These are phyloP conservation scores for Girardinichthys multiradiatus DNA, from an alignment of 2,113 vertebrate species.

Conservation along the genomic window DNA sequence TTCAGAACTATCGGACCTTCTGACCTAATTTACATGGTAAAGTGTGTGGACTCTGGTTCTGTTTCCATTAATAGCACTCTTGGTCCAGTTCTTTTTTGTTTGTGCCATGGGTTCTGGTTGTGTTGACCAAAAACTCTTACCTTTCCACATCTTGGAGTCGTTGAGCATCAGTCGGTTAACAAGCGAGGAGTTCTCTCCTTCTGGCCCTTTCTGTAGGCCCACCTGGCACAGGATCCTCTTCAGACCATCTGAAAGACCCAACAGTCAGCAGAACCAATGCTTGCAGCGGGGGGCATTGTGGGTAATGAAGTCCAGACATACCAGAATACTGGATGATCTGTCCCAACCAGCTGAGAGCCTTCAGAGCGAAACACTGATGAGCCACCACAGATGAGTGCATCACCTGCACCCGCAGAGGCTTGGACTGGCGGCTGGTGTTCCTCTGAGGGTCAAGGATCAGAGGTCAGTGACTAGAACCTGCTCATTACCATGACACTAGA, in stretches of 20 bases:
- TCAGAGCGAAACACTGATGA: constrained; percentile 96
- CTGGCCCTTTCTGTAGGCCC: constrained; percentile 87
- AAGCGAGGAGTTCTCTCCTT: constrained; percentile 91
- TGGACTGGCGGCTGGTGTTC: constrained; percentile 96
- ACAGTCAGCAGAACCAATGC: neutral
- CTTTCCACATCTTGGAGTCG: constrained; percentile 99
- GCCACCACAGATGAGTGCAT: constrained; percentile 98
- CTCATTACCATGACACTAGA: too few species aligned
- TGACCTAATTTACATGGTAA: neutral
- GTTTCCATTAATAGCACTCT: too few species aligned
- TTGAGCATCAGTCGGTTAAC: constrained; percentile 94
- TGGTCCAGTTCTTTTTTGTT: too few species aligned
- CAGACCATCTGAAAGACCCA: constrained; percentile 85
- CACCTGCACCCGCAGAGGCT: constrained; percentile 94
- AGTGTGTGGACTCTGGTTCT: too few species aligned
- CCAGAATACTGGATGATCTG: constrained; percentile 94
- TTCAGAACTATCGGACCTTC: neutral
- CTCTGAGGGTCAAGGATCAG: constrained; percentile 78
- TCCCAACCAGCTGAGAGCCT: constrained; percentile 91
- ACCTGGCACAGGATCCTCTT: constrained; percentile 94
- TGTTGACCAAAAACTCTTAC: constrained; percentile 10
- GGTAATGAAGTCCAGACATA: constrained; percentile 56
- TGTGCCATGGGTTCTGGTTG: too few species aligned
- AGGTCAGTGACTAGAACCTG: neutral
- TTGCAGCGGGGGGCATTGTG: neutral